Percentiles rank a stretch among this genome's conserved stretches.
phyloP scores from a whole-genome alignment of 2,113 vertebrate genomes.

The Athene noctua region DNA sequence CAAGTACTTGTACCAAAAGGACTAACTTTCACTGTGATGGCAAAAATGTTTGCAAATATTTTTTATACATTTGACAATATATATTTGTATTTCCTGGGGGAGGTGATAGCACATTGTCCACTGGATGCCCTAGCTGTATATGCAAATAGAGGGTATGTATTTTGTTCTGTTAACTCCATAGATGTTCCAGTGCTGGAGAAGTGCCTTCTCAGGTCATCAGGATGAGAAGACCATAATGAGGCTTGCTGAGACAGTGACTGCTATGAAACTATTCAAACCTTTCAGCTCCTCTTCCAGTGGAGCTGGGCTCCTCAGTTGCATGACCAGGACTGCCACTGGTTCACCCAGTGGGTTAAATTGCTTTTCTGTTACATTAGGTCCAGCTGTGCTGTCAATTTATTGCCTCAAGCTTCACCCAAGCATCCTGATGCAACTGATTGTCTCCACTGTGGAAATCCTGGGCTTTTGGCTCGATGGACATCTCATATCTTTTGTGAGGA shows the following conservation, averaged over 20 bases:
- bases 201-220: background rate
- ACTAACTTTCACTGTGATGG: background rate
- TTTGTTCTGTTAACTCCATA: background rate
- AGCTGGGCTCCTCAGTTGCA: background rate
- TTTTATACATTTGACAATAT: background rate
- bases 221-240: background rate
- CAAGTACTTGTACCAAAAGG: background rate
- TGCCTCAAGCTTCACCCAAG: background rate
- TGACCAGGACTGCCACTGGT: background rate
- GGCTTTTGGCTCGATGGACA: background rate
- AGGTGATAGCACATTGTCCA: background rate
- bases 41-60: background rate
- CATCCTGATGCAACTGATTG: background rate
- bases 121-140: background rate
- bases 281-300: background rate
- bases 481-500: background rate
- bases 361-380: background rate
- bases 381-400: background rate
- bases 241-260: background rate
- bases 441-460: background rate
- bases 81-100: background rate
- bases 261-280: background rate
- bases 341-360: background rate
- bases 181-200: background rate
- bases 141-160: background rate